Base-by-base conservation (phyloP, 1,140 invertebrate species). In the Stegodyphus dumicola region DNA sequence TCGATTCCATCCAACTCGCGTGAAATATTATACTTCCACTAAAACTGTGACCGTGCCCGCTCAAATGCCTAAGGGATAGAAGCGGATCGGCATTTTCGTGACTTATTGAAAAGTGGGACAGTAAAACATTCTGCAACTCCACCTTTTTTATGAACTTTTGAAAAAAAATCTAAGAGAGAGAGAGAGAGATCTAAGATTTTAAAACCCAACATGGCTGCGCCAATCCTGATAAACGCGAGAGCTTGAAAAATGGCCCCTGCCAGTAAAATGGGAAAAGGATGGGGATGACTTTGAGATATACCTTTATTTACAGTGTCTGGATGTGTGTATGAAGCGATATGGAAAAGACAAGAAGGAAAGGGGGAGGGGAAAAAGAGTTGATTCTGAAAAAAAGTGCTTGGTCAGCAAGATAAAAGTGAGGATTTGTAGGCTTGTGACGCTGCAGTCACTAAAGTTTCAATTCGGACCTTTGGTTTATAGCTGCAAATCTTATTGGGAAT, bases 31-130 rank as follows among this genome's bases (percentile, higher is more conserved):
- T 65, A 66, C 52, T 65, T 77, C 48, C 13, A 11, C 75, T 77
- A 65, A 77, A 77, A 77, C 75, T 77, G 56, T 66, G 75, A 77
- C 75, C 75, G 75, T 77, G 60, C 15, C 48, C 18, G 18, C 33
- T 77, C 13, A n/a, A 13, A 11, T n/a, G 75, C 75, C 75, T 77
- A 13, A 51, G 60, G 75, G 60, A 77, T 75, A 66, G 56, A 77
- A 51, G 18, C 33, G 60, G 75, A 52, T 66, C 48, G 60, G 64
- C 60, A 77, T 77, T 65, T 66, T 66, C 49, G 52, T 77, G 75
- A 77, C 75, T 77, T 77, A 65, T 65, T 65, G 60, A 77, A 77
- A 77, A 60, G 7, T 56, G n/a, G 73, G 18, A 7, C 13, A 33
- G 60, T 49, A 66, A 77, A 66, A 77, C 75, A 13, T 65, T 56